Evolutionary conservation across 2,113 vertebrate species (phyloP).

Genomic region (Andinoacara biseriatus): DNA sequence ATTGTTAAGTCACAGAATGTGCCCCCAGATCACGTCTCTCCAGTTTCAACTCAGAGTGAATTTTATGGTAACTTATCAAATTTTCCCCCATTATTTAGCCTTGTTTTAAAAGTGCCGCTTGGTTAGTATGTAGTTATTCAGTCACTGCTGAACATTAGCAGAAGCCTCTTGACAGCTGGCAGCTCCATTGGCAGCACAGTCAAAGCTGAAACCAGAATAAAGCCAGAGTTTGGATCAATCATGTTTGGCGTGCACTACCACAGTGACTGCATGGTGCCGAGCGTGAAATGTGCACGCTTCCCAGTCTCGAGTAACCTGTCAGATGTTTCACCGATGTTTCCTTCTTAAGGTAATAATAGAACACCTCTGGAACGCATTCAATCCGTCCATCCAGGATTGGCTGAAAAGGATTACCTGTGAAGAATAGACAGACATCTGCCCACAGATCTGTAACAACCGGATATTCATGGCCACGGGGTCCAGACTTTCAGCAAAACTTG

Average conservation of each 20-base stretch:
- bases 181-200: not conserved
- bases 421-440: not conserved
- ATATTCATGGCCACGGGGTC: not conserved
- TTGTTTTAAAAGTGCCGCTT: not conserved
- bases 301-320: not conserved
- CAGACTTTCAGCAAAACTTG: not conserved
- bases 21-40: too few relatives aligned
- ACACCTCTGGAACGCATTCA: not conserved
- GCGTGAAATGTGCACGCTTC: not conserved
- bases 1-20: too few relatives aligned
- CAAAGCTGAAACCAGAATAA: not conserved
- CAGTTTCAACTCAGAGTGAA: too few relatives aligned
- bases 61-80: too few relatives aligned
- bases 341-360: not conserved
- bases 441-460: not conserved
- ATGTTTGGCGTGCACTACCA: not conserved
- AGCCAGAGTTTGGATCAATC: not conserved
- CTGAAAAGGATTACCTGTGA: not conserved
- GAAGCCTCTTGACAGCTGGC: not conserved
- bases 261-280: not conserved
- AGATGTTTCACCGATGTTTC: rapidly evolving
- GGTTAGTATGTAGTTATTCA: not conserved
- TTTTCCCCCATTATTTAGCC: not conserved
- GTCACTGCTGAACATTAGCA: not conserved
- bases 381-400: not conserved